Conservation (phyloP, 2,888 invertebrate species). For the Tethea ocularis region DNA sequence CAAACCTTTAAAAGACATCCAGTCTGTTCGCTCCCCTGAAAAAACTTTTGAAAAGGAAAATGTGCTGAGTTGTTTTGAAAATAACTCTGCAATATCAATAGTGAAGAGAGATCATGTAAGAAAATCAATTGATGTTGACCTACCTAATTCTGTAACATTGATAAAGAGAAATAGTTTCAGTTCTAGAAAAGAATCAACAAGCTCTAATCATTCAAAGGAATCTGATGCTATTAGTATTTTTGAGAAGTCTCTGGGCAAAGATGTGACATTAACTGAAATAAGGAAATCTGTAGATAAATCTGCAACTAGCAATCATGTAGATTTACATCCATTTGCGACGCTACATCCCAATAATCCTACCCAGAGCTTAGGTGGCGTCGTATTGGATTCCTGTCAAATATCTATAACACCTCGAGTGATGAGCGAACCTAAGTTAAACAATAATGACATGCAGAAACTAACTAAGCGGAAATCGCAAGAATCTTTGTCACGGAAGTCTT, state of each 20-base stretch:
- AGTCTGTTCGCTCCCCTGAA: conserved; percentile 73
- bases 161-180: conserved; percentile 77
- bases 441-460: conserved; percentile 56
- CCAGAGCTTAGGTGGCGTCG: conserved; percentile 52
- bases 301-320: conserved; percentile 52
- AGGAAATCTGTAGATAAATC: conserved; percentile 76
- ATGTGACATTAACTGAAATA: conserved; percentile 78
- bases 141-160: conserved; percentile 76
- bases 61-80: conserved; percentile 79
- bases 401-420: conserved; percentile 68
- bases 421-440: conserved; percentile 47
- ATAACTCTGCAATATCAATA: conserved; percentile 80
- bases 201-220: conserved; percentile 75
- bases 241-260: conserved; percentile 78
- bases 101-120: conserved; percentile 77
- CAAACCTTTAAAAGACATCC: conserved; percentile 75
- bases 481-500: conserved; percentile 61
- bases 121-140: conserved; percentile 75
- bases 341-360: conserved; percentile 62
- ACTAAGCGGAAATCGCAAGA: conserved; percentile 65
- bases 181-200: conserved; percentile 77
- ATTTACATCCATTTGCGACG: conserved; percentile 71
- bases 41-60: conserved; percentile 75
- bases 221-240: conserved; percentile 79
- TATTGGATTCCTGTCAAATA: conserved; percentile 71